Base-by-base conservation (phyloP, 23 tunicate genomes). In the Ciona savignyi region DNA sequence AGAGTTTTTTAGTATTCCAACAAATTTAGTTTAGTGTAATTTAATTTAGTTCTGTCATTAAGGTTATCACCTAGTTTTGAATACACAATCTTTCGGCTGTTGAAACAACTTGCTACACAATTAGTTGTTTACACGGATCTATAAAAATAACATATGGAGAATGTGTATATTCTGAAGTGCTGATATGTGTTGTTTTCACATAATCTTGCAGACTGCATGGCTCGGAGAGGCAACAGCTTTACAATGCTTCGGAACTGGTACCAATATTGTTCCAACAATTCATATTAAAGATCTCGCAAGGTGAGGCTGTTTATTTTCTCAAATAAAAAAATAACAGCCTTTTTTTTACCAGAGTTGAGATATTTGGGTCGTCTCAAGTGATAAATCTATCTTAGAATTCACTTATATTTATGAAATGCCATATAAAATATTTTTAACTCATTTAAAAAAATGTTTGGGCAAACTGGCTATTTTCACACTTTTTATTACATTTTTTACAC, bases 201-300 rank as follows among this genome's bases (percentile, higher is more conserved):
- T n/a, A n/a, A n/a, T n/a, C 9, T 42, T 42, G 15, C 70, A 83
- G 97, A 80, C 86, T 0, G 99, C 99, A 25, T 94, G 99, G 99
- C 42, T 83, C 29, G 99, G 99, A n/a, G 83, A 86, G 29, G 86
- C 93, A 23, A 77, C 89, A 21, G 86, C 95, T 6, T 72, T 94
- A 21, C 99, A 80, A 48, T 82, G 88, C 51, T 94, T 86, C 65
- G 99, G 99, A n/a, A 83, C 86, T 33, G 99, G 99, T 25, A 86
- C 89, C 29, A 86, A 86, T 65, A 74, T 94, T 56, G 87, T 94
- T 68, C 99, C 99, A 60, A 86, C 93, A 11, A 94, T 94, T 34
- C 99, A 94, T 62, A 76, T 94, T 42, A 82, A 83, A 79, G 99
- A 94, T 74, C 60, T 94, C 48, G 99, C 86, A 2, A 74, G 97